A percentile compares a stretch with the other conserved stretches of the same genome.
Conservation (phyloP, 2,113 vertebrate genomes). For the Procavia capensis region DNA sequence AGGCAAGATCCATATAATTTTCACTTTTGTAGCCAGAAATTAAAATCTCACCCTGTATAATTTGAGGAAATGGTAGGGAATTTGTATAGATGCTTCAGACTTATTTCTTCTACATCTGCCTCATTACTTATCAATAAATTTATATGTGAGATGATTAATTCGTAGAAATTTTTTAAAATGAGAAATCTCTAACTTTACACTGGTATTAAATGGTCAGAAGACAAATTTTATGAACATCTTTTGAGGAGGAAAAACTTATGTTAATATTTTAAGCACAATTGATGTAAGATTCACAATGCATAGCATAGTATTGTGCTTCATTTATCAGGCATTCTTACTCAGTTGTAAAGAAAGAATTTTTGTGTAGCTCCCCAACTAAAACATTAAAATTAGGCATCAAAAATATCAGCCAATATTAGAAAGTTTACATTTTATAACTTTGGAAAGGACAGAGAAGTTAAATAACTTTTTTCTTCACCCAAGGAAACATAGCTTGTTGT, state of each 20-base stretch:
- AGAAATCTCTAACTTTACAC: slow-evolving; percentile 30
- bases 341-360: slow-evolving; percentile 15
- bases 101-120: slow-evolving; percentile 39
- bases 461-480: neutral
- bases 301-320: neutral
- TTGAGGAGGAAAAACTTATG: slow-evolving; percentile 47
- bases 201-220: slow-evolving; percentile 46
- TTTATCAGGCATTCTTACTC: neutral
- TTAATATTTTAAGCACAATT: slow-evolving; percentile 49
- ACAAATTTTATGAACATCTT: slow-evolving; percentile 5
- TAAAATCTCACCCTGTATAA: neutral
- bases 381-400: slow-evolving; percentile 19
- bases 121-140: slow-evolving; percentile 15
- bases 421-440: neutral
- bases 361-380: slow-evolving; percentile 14
- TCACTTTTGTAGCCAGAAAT: neutral
- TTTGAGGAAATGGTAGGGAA: slow-evolving; percentile 19
- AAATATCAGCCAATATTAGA: neutral
- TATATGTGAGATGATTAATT: slow-evolving; percentile 57
- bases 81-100: neutral
- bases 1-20: neutral
- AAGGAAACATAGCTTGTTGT: neutral
- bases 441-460: neutral
- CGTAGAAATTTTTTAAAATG: slow-evolving; percentile 20
- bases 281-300: neutral